Conservation (phyloP, 2,888 invertebrate species). For the Melolontha melolontha region DNA sequence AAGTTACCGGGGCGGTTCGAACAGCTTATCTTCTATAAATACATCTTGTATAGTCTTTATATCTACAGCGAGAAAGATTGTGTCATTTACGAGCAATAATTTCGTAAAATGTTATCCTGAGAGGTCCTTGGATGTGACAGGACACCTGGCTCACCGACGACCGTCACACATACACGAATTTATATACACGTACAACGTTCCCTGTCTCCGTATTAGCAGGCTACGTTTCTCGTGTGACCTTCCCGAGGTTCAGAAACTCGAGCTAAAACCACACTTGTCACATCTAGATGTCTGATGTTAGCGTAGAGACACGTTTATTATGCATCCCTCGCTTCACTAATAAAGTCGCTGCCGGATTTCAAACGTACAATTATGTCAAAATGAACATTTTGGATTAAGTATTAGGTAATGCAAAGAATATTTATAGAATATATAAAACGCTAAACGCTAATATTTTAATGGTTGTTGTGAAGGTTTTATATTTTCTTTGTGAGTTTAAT, state of each 20-base stretch:
- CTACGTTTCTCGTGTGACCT: slow-evolving; percentile 28
- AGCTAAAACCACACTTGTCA: slow-evolving; percentile 47
- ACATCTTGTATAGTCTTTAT: too few relatives aligned
- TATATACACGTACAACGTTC: slow-evolving; percentile 5
- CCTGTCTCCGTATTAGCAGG: slow-evolving; percentile 10
- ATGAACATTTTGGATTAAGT: slow-evolving; percentile 40
- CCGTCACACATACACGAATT: slow-evolving; percentile 39
- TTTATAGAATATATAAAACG: too few relatives aligned
- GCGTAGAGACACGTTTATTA: slow-evolving; percentile 49
- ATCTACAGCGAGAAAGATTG: slow-evolving; percentile 46
- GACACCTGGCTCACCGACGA: slow-evolving; percentile 50
- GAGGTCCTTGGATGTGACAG: slow-evolving; percentile 49
- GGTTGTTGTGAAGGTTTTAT: too few relatives aligned
- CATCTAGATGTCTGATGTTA: slow-evolving; percentile 43
- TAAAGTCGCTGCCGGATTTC: slow-evolving; percentile 52
- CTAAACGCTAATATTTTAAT: too few relatives aligned
- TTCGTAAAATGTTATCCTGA: slow-evolving; percentile 45
- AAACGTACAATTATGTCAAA: slow-evolving; percentile 51
- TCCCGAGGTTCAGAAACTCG: background rate
- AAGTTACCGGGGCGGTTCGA: too few relatives aligned
- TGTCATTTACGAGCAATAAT: slow-evolving; percentile 51
- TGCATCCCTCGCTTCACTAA: slow-evolving; percentile 50
- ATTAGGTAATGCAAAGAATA: slow-evolving; percentile 2
- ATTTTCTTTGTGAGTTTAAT: too few relatives aligned
- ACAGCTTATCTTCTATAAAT: too few relatives aligned